Conservation (phyloP, 2,113 vertebrate genomes). For the Podarcis cretensis region DNA sequence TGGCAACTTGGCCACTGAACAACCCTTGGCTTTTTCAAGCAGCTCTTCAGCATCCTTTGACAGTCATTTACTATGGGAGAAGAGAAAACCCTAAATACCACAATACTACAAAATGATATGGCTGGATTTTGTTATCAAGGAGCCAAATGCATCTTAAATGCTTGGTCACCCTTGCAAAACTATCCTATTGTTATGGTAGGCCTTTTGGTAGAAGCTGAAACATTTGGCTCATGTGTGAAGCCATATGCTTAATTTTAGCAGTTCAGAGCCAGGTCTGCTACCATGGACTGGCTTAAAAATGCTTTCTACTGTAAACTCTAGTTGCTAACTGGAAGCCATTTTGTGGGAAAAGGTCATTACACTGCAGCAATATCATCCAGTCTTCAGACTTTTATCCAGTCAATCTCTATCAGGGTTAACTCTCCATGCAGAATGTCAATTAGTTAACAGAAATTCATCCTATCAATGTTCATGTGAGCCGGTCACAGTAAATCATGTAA, state of each 20-base stretch:
- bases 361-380: neutral
- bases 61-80: neutral
- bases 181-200: neutral
- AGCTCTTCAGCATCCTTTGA: neutral
- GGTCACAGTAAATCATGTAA: conserved; percentile 63
- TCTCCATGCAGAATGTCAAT: neutral
- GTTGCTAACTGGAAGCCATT: neutral
- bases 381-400: neutral
- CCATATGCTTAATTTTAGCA: neutral
- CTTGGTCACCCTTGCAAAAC: neutral
- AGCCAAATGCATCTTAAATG: neutral
- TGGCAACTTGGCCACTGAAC: neutral
- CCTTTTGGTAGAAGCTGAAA: neutral
- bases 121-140: neutral
- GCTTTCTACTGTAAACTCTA: neutral
- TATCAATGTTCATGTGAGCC: conserved; percentile 52
- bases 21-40: neutral
- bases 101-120: neutral
- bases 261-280: neutral
- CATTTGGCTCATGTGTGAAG: neutral
- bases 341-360: neutral
- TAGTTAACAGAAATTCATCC: conserved; percentile 14
- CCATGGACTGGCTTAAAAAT: neutral
- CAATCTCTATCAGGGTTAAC: neutral
- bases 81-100: neutral